Evolutionary conservation across 2,888 invertebrate genomes (phyloP).

Genomic region (Antheraea yamamai): DNA sequence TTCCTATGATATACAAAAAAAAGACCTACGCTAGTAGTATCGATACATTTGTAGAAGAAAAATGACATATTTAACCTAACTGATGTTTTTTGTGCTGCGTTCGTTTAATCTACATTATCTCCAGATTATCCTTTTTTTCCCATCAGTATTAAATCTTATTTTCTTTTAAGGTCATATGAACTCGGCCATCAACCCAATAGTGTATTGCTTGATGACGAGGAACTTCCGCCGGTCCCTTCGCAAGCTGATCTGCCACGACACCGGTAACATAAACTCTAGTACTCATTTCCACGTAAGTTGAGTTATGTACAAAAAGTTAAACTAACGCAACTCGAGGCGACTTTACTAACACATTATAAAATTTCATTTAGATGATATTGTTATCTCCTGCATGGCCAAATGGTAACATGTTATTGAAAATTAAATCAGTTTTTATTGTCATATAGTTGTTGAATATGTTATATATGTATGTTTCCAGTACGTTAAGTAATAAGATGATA

Average conservation of each 20-base stretch:
- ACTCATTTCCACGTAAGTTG: slow-evolving; percentile 80
- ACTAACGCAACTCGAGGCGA: slow-evolving; percentile 6
- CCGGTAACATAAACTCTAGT: slow-evolving; percentile 79
- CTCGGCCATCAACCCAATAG: slow-evolving; percentile 89
- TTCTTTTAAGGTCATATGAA: slow-evolving; percentile 84
- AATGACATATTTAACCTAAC: too few relatives aligned
- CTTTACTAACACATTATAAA: background rate
- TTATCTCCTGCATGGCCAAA: background rate
- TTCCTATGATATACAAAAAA: too few relatives aligned
- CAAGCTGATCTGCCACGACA: slow-evolving; percentile 81
- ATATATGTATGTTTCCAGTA: too few relatives aligned
- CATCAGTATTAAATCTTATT: background rate
- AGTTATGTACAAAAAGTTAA: slow-evolving; percentile 28
- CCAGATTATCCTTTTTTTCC: too few relatives aligned
- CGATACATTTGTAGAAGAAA: too few relatives aligned
- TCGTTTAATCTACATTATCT: too few relatives aligned
- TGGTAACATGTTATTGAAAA: background rate
- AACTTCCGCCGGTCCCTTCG: slow-evolving; percentile 87
- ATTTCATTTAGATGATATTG: background rate
- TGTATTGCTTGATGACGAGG: slow-evolving; percentile 88
- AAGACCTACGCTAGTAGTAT: too few relatives aligned
- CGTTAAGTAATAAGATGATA: background rate
- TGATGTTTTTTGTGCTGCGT: too few relatives aligned
- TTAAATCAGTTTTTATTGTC: background rate
- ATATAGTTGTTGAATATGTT: too few relatives aligned